Evolutionary conservation across 53 echinoderm and acorn worm species (phyloP).

Genomic region (Temnopleurus reevesii): DNA sequence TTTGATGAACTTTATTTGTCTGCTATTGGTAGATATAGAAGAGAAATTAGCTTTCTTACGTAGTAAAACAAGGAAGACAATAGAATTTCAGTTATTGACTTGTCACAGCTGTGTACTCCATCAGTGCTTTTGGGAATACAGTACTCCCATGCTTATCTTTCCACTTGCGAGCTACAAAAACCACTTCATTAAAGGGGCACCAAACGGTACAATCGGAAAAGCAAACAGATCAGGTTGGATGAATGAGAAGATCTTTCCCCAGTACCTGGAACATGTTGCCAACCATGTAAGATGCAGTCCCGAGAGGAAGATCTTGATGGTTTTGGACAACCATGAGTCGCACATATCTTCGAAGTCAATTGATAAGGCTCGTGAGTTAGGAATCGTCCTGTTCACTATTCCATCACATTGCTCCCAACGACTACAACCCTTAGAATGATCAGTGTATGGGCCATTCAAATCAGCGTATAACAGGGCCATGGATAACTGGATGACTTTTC

Average conservation of each 20-base stretch:
- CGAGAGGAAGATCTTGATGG: slow-evolving; percentile 62
- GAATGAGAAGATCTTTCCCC: slow-evolving; percentile 61
- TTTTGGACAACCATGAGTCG: slow-evolving; percentile 77
- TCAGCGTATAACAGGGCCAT: background rate
- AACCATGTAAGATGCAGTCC: slow-evolving; percentile 56
- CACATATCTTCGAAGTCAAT: slow-evolving; percentile 59
- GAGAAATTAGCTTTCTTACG: too few relatives aligned
- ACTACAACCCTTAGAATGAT: background rate
- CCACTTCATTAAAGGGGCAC: slow-evolving; percentile 65
- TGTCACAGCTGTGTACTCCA: slow-evolving; percentile 61
- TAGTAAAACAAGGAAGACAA: too few relatives aligned
- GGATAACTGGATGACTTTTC: background rate
- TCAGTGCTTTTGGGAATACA: slow-evolving; percentile 59
- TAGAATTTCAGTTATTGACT: too few relatives aligned
- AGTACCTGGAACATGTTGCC: slow-evolving; percentile 65
- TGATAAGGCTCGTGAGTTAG: slow-evolving; percentile 1
- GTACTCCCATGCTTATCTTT: slow-evolving; percentile 67
- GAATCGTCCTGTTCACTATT: slow-evolving; percentile 9
- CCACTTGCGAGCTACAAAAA: slow-evolving; percentile 65
- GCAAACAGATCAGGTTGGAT: slow-evolving; percentile 72
- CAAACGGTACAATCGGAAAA: slow-evolving; percentile 57
- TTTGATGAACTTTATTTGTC: too few relatives aligned
- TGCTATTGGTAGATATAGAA: too few relatives aligned
- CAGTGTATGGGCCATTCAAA: slow-evolving; percentile 12
- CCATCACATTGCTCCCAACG: background rate